Conservation (phyloP, 1,140 invertebrate genomes). For the Papilio machaon region DNA sequence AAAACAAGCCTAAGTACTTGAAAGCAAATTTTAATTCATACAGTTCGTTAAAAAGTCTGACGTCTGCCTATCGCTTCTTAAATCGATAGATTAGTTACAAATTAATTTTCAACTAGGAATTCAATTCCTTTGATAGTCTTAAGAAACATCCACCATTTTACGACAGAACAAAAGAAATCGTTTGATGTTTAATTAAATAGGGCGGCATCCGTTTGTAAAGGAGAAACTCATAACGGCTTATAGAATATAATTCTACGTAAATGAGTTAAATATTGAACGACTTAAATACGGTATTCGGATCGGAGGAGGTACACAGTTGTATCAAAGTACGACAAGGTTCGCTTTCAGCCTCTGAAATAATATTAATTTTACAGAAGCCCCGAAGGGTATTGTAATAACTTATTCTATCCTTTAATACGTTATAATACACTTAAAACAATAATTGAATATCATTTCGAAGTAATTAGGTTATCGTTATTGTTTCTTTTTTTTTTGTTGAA, state of each 20-base stretch:
- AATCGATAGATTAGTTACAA: neutral
- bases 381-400: slow-evolving; percentile 15
- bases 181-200: slow-evolving; percentile 33
- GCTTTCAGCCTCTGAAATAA: slow-evolving; percentile 29
- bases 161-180: slow-evolving; percentile 21
- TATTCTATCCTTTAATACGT: slow-evolving; percentile 31
- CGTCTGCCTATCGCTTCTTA: neutral
- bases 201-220: slow-evolving; percentile 6
- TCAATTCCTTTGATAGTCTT: slow-evolving; percentile 10
- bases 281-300: slow-evolving; percentile 31
- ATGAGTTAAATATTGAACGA: slow-evolving; percentile 36
- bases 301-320: slow-evolving; percentile 27
- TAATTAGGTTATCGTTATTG: neutral
- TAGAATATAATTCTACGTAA: slow-evolving; percentile 26
- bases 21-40: neutral
- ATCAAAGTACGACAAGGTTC: slow-evolving; percentile 26
- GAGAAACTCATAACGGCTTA: slow-evolving; percentile 34
- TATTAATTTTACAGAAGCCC: slow-evolving; percentile 30
- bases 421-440: neutral
- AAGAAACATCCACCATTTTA: slow-evolving; percentile 9
- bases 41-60: neutral
- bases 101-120: slow-evolving; percentile 14
- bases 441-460: neutral
- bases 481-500: neutral
- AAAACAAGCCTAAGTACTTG: neutral